Evolutionary conservation across 1,140 invertebrate genomes (phyloP).

Genomic region (Drosophila kanapiae): DNA sequence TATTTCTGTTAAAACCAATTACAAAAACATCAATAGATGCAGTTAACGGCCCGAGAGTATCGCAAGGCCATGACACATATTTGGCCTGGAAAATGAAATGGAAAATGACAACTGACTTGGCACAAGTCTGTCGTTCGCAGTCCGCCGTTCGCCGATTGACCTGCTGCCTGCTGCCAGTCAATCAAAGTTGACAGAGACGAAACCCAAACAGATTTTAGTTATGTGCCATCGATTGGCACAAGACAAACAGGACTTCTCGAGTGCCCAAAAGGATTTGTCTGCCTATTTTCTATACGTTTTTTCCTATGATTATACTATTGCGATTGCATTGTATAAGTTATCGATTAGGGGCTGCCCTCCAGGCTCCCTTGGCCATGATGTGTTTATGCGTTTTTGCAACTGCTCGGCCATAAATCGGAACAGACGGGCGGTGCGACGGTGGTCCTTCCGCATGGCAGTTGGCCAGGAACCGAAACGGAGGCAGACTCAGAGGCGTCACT

Average conservation of each 20-base stretch:
- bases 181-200: constrained; percentile 27
- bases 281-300: background rate
- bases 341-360: constrained; percentile 34
- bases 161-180: constrained; percentile 33
- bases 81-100: constrained; percentile 47
- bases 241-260: constrained; percentile 8
- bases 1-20: constrained; percentile 52
- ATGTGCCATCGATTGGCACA: constrained; percentile 33
- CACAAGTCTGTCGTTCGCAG: constrained; percentile 15
- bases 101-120: constrained; percentile 53
- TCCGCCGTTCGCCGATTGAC: background rate
- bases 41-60: constrained; percentile 19
- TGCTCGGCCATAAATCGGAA: constrained; percentile 64
- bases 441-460: constrained; percentile 41
- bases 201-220: constrained; percentile 39
- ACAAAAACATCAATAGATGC: constrained; percentile 41
- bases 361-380: constrained; percentile 40
- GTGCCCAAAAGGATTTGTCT: constrained; percentile 34
- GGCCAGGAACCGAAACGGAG: constrained; percentile 41
- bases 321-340: constrained; percentile 38
- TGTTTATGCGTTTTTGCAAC: constrained; percentile 68
- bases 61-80: constrained; percentile 71
- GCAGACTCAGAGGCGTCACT: constrained; percentile 53
- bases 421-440: background rate
- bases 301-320: background rate